Conservation (phyloP, 2,113 vertebrate species). For the Puffinus mauretanicus region DNA sequence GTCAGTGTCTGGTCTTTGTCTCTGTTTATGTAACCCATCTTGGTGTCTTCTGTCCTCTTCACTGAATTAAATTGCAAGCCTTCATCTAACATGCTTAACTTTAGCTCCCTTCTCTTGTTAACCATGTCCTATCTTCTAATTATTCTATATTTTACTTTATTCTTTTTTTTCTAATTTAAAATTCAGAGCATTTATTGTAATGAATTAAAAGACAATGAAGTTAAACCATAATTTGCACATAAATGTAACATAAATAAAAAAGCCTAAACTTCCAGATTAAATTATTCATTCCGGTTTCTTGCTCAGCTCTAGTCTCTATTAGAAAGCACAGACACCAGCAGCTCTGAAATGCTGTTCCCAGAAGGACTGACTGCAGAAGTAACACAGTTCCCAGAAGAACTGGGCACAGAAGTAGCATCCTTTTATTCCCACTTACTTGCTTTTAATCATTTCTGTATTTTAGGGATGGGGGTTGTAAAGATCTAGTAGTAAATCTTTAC, state of each 20-base stretch:
- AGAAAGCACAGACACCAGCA: background rate
- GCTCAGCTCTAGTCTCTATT: background rate
- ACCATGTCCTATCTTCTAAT: background rate
- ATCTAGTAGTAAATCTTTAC: background rate
- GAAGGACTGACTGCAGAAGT: background rate
- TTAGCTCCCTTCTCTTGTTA: background rate
- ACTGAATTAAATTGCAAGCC: background rate
- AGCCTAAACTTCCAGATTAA: background rate
- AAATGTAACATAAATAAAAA: background rate
- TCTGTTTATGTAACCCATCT: background rate
- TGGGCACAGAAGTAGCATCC: slow-evolving; percentile 2
- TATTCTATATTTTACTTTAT: background rate
- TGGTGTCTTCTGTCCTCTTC: background rate
- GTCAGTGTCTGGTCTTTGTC: background rate
- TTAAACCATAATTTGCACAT: background rate
- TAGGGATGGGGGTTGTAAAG: background rate
- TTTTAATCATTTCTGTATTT: background rate
- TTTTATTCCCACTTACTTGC: background rate
- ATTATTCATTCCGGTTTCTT: background rate
- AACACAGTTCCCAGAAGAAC: slow-evolving; percentile 32
- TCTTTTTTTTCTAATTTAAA: background rate
- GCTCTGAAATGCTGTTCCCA: background rate
- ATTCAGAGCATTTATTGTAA: background rate
- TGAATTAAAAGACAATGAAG: background rate
- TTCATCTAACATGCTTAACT: background rate